Conservation (phyloP, 1,140 invertebrate genomes). For the Amyelois transitella region DNA sequence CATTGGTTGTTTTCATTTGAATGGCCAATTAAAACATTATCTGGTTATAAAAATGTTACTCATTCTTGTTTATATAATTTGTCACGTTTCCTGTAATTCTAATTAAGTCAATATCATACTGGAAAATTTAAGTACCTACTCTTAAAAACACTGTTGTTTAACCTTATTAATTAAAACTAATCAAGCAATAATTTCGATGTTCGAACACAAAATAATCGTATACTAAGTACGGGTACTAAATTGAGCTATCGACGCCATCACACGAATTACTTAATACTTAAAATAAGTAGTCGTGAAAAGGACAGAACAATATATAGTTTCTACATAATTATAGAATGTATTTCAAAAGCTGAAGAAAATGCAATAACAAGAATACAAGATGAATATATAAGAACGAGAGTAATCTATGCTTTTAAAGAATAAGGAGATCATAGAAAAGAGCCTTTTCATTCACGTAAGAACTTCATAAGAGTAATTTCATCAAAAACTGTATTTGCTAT, state of each 20-base stretch:
- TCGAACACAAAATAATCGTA: constrained; percentile 38
- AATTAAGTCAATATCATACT: not conserved
- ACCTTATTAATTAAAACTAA: constrained; percentile 6
- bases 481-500: no score
- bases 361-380: constrained; percentile 51
- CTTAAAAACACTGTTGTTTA: constrained; percentile 9
- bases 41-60: not conserved
- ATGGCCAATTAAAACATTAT: not conserved
- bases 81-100: not conserved
- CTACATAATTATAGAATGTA: constrained; percentile 1
- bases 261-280: constrained; percentile 46
- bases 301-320: constrained; percentile 40
- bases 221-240: constrained; percentile 52
- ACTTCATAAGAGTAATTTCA: no score
- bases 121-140: constrained; percentile 11
- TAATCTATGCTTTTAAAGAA: constrained; percentile 31
- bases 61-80: not conserved
- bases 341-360: constrained; percentile 24
- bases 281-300: constrained; percentile 50
- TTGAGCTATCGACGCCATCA: constrained; percentile 59
- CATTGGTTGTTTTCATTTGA: not conserved
- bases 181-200: constrained; percentile 32
- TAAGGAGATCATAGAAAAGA: no score
- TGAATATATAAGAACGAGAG: constrained; percentile 26
- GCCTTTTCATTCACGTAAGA: no score